Percentiles rank a stretch among this genome's conserved stretches.
Evolutionary conservation across 2,888 invertebrate species (phyloP).

Genomic region (Xylophagus ater): DNA sequence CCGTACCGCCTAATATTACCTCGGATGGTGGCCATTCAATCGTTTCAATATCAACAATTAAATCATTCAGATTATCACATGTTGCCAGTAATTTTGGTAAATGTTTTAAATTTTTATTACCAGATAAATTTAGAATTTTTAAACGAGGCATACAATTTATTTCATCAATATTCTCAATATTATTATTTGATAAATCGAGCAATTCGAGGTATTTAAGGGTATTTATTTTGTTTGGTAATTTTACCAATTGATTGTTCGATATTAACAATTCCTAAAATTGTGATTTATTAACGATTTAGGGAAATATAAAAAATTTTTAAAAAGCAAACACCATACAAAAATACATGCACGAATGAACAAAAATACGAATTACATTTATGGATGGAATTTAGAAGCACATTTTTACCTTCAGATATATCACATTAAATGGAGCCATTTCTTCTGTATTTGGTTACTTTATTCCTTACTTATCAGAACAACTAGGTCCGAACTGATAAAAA

Average conservation of each 20-base stretch:
- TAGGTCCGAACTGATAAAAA: no score
- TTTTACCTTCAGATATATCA: no score
- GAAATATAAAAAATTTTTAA: no score
- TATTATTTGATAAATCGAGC: constrained; percentile 61
- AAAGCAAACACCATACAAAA: constrained; percentile 13
- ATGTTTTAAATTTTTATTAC: constrained; percentile 47
- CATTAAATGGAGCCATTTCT: no score
- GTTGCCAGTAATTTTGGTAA: constrained; percentile 56
- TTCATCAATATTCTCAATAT: constrained; percentile 41
- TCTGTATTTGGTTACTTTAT: no score
- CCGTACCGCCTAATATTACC: constrained; percentile 48
- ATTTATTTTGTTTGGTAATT: constrained; percentile 57
- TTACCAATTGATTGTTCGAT: constrained; percentile 57
- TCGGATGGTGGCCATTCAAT: constrained; percentile 56
- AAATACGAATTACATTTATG: no score
- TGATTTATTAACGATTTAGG: no score
- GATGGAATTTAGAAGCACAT: no score
- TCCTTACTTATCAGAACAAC: no score
- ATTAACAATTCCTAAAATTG: constrained; percentile 62
- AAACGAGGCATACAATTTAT: constrained; percentile 43
- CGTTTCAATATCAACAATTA: constrained; percentile 50
- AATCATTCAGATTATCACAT: constrained; percentile 47
- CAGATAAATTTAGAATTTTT: constrained; percentile 48
- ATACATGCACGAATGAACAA: constrained; percentile 12
- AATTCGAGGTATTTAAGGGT: constrained; percentile 50